Evolutionary conservation across 1,140 invertebrate species (phyloP), one percentile per base, ranked within the genome.

Genomic region (Drosophila rufa): DNA sequence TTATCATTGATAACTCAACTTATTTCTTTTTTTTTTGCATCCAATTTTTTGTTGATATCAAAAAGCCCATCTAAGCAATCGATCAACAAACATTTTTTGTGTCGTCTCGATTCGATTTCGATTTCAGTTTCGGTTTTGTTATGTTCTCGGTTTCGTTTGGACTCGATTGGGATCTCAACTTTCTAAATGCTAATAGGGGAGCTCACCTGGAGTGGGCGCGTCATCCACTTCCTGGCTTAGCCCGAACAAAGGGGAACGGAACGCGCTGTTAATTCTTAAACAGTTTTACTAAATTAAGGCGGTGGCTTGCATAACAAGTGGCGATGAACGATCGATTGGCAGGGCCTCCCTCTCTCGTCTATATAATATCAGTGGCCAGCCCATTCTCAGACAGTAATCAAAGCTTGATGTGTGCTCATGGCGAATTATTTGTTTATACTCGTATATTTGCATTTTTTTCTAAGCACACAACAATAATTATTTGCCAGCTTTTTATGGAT

Each of bases 181-280:
- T 78, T 78, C 75, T 78, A 78, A 78, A 78, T 77, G 75, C 75
- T 56, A 69, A 78, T 61, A 36, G 53, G 25, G 53, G 17, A 46
- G 38, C 33, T 55, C 25, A 14, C 4, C 19, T 19, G 17, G 17
- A 46, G 61, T 76, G 47, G 61, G 55, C 59, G 42, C 61, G 74
- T 59, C 51, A 14, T 40, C 22, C 33, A 55, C 50, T 76, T 76
- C 73, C 73, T 76, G 61, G 53, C 58, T 27, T 22, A 8, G 33
- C 3, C 6, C 2, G 9, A 53, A 76, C 53, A 75, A 76, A 67
- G 69, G 55, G 30, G 40, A 46, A 19, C 51, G 14, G 36, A 40
- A 47, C 38, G 50, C 43, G 45, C 7, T 50, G 43, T 36, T 57
- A 25, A 75, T 75, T 76, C 73, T 67, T 46, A 58, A 76, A 59